Conservation (phyloP, 1,140 invertebrate species). For the Bombus difficillimus region DNA sequence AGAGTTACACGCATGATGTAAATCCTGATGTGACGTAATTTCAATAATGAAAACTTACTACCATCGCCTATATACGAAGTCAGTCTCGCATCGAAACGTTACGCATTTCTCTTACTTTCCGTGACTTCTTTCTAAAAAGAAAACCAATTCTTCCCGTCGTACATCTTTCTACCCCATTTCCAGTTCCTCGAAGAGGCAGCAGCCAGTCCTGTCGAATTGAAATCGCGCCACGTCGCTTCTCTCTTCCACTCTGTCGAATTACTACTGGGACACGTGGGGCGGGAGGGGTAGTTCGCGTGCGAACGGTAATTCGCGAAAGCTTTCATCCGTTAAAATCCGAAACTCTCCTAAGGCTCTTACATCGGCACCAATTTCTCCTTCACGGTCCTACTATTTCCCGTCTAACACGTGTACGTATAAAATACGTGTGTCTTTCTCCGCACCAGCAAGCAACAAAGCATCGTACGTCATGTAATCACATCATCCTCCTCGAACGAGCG, state of each 20-base stretch:
- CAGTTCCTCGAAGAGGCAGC: not conserved
- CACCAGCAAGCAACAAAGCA: not conserved
- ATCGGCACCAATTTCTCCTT: not conserved
- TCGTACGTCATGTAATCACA: constrained; percentile 45
- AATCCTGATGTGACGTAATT: no score
- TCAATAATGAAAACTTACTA: no score
- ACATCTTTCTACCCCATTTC: not conserved
- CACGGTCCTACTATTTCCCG: not conserved
- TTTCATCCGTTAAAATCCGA: constrained; percentile 60
- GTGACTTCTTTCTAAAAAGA: not conserved
- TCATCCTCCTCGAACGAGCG: constrained; percentile 40
- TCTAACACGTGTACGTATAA: not conserved
- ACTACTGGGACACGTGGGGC: constrained; percentile 51
- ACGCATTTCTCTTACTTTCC: not conserved
- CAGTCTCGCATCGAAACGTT: not conserved
- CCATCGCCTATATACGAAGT: no score
- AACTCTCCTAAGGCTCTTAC: constrained; percentile 51
- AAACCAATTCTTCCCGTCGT: not conserved
- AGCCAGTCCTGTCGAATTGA: constrained; percentile 15
- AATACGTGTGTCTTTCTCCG: not conserved
- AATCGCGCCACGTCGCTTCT: constrained; percentile 1
- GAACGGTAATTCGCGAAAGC: constrained; percentile 58
- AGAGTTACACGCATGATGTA: no score
- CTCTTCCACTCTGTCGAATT: constrained; percentile 63
- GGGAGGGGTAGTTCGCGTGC: not conserved